Evolutionary conservation across 2,113 vertebrate species (phyloP), one percentile per base, ranked within the genome.

Genomic region (Perognathus longimembris): DNA sequence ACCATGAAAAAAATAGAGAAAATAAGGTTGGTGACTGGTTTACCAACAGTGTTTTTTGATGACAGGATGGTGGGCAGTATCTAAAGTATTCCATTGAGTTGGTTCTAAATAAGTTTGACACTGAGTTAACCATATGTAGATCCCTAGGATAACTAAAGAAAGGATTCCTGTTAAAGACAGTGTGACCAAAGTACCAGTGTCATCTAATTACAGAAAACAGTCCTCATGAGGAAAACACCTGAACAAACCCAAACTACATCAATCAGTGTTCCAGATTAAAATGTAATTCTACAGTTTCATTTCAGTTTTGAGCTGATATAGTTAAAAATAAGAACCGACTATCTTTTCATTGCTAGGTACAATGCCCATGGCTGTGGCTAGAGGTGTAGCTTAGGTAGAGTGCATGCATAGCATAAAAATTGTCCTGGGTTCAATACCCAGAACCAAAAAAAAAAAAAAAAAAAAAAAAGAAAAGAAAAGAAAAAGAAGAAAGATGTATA

Each of bases 21-120:
- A 0, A 42, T 40, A 7, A 76, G 26, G 21, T 28, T 89, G 63
- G 18, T 42, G 50, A 67, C 32, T 36, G 34, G 7, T 91, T 80
- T 87, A 76, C 7, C 71, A 67, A 57, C 0, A 34, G 66, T 21
- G 2, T 61, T 4, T 18, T 84, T 11, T 85, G n/a, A 4, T n/a
- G 61, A 7, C 5, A 4, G 18, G 7, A 18, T 1, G 17, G 15
- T n/a, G 1, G 4, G 10, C 24, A 24, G 32, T 57, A 54, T 8
- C 21, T 10, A 2, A 34, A 69, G 32, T 78, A 63, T 74, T 80
- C 57, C 15, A 66, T 22, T 81, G 26, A 76, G 10, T n/a, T 84
- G 34, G 28, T 91, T n/a, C 6, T 50, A 74, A 84, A 45, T 66
- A 91, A 36, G 42, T 87, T 78, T 21, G 32, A 85, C 40, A 89